phyloP scores from a whole-genome alignment of 2,888 invertebrate genomes.

The Eubasilissa splendida region DNA sequence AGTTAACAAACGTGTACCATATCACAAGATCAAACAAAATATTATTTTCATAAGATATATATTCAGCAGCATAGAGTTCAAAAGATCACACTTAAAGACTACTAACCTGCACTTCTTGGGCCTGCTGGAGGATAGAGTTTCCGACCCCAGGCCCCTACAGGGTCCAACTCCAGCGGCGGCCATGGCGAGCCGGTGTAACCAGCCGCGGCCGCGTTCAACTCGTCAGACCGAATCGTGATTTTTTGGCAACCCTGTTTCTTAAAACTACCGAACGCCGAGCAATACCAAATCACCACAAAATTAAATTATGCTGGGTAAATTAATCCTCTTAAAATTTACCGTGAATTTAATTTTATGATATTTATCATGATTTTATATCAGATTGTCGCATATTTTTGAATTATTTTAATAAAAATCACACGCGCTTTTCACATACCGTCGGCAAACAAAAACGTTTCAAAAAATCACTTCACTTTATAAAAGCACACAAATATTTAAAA shows the following conservation, averaged over 20 bases:
- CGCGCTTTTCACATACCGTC: slow-evolving; percentile 26
- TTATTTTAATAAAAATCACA: neutral
- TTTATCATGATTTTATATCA: slow-evolving; percentile 11
- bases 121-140: slow-evolving; percentile 85
- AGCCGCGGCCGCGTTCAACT: slow-evolving; percentile 80
- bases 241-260: slow-evolving; percentile 39
- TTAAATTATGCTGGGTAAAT: too few species aligned
- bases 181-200: slow-evolving; percentile 86
- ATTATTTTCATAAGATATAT: too few species aligned
- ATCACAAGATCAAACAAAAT: too few species aligned
- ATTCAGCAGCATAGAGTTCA: too few species aligned
- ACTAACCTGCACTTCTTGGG: slow-evolving; percentile 75
- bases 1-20: too few species aligned
- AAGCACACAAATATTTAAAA: neutral
- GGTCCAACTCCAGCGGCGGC: slow-evolving; percentile 84
- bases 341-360: neutral
- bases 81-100: slow-evolving; percentile 9
- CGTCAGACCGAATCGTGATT: slow-evolving; percentile 84
- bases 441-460: slow-evolving; percentile 1
- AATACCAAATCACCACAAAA: slow-evolving; percentile 17
- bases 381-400: neutral
- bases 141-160: slow-evolving; percentile 83
- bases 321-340: neutral
- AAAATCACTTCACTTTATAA: slow-evolving; percentile 22
- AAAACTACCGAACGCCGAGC: neutral